Conservation (phyloP, 2,888 invertebrate genomes). For the Tachina grossa region DNA sequence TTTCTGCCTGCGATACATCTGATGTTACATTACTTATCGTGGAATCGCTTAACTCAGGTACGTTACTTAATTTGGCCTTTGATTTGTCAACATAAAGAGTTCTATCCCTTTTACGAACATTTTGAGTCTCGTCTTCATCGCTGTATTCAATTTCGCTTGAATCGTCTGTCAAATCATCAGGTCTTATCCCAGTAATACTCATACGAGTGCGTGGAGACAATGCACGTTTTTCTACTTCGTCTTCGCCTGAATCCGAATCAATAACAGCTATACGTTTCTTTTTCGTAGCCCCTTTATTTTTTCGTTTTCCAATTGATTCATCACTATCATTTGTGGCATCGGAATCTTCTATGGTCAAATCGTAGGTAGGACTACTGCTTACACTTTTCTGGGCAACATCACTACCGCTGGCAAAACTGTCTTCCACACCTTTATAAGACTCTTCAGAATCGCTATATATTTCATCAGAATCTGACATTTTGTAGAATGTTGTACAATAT, state of each 20-base stretch:
- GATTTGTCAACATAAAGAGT: background rate
- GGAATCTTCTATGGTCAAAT: slow-evolving; percentile 71
- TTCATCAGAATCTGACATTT: slow-evolving; percentile 71
- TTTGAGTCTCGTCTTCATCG: slow-evolving; percentile 57
- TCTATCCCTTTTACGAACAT: background rate
- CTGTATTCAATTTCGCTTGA: slow-evolving; percentile 80
- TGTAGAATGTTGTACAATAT: slow-evolving; percentile 12
- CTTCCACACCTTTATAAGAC: slow-evolving; percentile 17
- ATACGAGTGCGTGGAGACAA: slow-evolving; percentile 81
- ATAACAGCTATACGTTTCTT: slow-evolving; percentile 58
- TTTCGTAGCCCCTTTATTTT: slow-evolving; percentile 7
- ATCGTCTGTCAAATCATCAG: slow-evolving; percentile 75
- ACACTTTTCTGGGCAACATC: background rate
- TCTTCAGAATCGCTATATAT: slow-evolving; percentile 62
- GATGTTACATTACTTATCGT: background rate
- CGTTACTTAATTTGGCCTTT: slow-evolving; percentile 6
- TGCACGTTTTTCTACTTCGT: slow-evolving; percentile 75
- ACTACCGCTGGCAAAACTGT: slow-evolving; percentile 38
- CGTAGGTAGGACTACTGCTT: slow-evolving; percentile 14
- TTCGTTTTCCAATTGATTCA: slow-evolving; percentile 46
- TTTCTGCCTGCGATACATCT: background rate
- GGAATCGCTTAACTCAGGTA: slow-evolving; percentile 27
- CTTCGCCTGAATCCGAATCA: slow-evolving; percentile 76
- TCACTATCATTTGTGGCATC: slow-evolving; percentile 53
- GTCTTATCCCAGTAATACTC: slow-evolving; percentile 81